A percentile compares a stretch with the other conserved stretches of the same genome.
Evolutionary conservation across 2,888 invertebrate species (phyloP).

Genomic region (Conus canariensis): DNA sequence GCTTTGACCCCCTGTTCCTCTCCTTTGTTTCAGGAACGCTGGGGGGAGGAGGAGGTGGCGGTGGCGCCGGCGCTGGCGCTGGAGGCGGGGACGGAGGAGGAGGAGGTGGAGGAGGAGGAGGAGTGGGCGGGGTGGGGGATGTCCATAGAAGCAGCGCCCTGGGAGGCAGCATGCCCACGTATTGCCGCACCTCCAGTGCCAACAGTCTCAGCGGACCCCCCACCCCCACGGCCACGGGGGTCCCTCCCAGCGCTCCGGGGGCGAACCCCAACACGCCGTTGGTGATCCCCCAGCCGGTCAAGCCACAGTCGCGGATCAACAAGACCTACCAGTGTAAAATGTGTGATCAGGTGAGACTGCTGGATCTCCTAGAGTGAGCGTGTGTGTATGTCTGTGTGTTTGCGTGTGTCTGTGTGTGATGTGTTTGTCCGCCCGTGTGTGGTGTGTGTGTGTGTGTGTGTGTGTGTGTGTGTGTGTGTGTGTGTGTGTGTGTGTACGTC

Average conservation of each 20-base stretch:
- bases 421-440: background rate
- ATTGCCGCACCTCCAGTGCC: constrained; percentile 65
- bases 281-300: constrained; percentile 73
- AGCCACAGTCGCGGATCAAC: constrained; percentile 61
- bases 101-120: constrained; percentile 37
- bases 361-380: background rate
- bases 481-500: too few species aligned
- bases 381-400: constrained; percentile 13
- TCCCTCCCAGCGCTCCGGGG: constrained; percentile 14
- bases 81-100: background rate
- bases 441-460: too few species aligned
- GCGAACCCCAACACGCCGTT: constrained; percentile 49
- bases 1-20: background rate
- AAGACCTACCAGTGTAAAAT: constrained; percentile 75
- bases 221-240: constrained; percentile 59
- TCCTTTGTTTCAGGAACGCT: background rate
- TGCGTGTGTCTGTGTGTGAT: background rate
- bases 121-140: constrained; percentile 56
- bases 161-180: constrained; percentile 61
- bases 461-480: too few species aligned
- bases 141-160: constrained; percentile 63
- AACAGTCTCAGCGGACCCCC: constrained; percentile 69
- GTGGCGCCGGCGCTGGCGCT: background rate
- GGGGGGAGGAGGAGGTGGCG: background rate
- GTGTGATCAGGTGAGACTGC: constrained; percentile 71